phyloP scores from a whole-genome alignment of 2,888 invertebrate species.

The Drosophila fulvimacula region DNA sequence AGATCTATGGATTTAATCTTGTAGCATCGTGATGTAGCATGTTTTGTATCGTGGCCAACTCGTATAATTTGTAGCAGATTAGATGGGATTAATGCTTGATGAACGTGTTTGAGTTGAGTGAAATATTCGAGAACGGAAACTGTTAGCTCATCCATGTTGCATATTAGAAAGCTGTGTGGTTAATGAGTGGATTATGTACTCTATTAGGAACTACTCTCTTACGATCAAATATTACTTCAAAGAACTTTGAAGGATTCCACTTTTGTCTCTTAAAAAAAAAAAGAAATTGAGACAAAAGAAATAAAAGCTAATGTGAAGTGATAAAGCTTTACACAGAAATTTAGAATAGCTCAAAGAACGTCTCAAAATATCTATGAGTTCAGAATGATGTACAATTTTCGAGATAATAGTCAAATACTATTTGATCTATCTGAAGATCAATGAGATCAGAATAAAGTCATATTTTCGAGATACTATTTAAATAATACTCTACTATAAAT shows the following conservation, averaged over 20 bases:
- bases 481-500: too few relatives aligned
- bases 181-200: background rate
- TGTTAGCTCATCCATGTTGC: background rate
- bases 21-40: conserved; percentile 6
- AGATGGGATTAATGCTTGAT: background rate
- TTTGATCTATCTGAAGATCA: too few relatives aligned
- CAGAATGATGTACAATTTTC: too few relatives aligned
- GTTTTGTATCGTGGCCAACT: background rate
- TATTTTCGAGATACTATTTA: too few relatives aligned
- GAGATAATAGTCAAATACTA: too few relatives aligned
- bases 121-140: conserved; percentile 5
- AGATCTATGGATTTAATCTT: conserved; percentile 12
- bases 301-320: too few relatives aligned
- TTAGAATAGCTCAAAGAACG: too few relatives aligned
- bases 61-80: conserved; percentile 2
- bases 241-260: background rate
- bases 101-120: background rate
- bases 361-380: too few relatives aligned
- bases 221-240: background rate
- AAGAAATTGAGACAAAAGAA: too few relatives aligned
- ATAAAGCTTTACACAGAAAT: too few relatives aligned
- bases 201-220: background rate
- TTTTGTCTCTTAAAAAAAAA: too few relatives aligned
- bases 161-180: background rate
- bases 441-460: too few relatives aligned